A percentile compares a stretch with the other conserved stretches of the same genome.
These are phyloP conservation scores for Abramis brama DNA, from an alignment of 2,113 vertebrate genomes.

Conservation along the genomic window DNA sequence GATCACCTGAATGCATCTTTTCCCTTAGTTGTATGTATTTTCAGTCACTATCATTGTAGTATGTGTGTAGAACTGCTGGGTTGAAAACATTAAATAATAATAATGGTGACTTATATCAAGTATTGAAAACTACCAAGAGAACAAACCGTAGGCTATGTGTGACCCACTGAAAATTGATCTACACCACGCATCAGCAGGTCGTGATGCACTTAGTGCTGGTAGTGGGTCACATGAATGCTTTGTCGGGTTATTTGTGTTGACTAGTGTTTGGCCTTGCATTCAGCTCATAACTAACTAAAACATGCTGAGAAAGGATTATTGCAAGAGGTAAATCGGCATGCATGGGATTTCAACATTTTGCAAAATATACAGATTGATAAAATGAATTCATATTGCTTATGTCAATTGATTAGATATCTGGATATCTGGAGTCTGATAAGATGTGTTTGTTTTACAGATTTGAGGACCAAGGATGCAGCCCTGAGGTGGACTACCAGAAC, in stretches of 20 bases:
- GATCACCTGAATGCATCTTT: not conserved
- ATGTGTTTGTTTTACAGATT: constrained; percentile 76
- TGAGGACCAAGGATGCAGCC: constrained; percentile 58
- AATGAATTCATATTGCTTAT: not conserved
- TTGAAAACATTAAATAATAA: not conserved
- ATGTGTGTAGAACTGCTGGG: not conserved
- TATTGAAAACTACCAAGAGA: constrained; percentile 4
- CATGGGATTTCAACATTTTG: not conserved
- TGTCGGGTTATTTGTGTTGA: not conserved
- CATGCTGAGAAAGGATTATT: not conserved
- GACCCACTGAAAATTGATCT: constrained; percentile 25
- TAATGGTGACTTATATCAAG: not conserved
- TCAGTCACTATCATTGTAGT: not conserved
- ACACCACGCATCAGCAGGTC: not conserved
- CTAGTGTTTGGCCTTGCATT: not conserved
- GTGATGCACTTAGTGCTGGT: constrained; percentile 12
- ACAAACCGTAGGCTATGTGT: constrained; percentile 31
- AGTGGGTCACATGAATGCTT: constrained; percentile 19
- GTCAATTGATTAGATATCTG: not conserved
- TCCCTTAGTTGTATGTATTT: not conserved
- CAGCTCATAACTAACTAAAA: not conserved
- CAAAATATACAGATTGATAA: not conserved
- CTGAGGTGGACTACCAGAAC: not conserved
- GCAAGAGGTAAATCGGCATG: not conserved
- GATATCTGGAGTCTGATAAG: constrained; percentile 13